phyloP scores from a whole-genome alignment of 2,888 invertebrate genomes.

The Mechanitis messenoides region DNA sequence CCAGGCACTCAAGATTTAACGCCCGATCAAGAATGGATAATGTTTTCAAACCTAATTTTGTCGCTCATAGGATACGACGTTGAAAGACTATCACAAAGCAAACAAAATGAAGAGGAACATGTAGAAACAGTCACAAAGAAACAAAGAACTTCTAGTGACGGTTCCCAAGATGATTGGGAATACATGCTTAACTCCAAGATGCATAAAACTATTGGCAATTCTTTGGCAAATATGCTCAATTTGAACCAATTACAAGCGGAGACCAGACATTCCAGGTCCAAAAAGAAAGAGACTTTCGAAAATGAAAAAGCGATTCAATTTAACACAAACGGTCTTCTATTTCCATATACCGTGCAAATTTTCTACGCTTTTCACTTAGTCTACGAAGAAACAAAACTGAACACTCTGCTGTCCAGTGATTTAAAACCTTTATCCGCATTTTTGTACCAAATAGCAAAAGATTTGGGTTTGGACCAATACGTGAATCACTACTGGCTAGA shows the following conservation, averaged over 20 bases:
- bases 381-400: slow-evolving; percentile 93
- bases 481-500: slow-evolving; percentile 90
- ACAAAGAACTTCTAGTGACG: slow-evolving; percentile 85
- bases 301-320: slow-evolving; percentile 63
- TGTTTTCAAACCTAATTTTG: slow-evolving; percentile 79
- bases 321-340: slow-evolving; percentile 81
- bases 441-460: slow-evolving; percentile 84
- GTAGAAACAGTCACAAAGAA: slow-evolving; percentile 82
- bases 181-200: slow-evolving; percentile 78
- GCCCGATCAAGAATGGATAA: slow-evolving; percentile 85
- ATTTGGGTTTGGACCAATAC: slow-evolving; percentile 83
- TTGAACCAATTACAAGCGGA: slow-evolving; percentile 38
- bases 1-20: slow-evolving; percentile 89
- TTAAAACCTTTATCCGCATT: slow-evolving; percentile 81
- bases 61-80: slow-evolving; percentile 85
- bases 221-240: slow-evolving; percentile 63
- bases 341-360: slow-evolving; percentile 83
- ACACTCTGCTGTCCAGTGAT: slow-evolving; percentile 81
- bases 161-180: slow-evolving; percentile 89
- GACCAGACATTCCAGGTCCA: slow-evolving; percentile 24
- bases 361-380: slow-evolving; percentile 90
- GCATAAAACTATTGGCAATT: slow-evolving; percentile 67
- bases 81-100: slow-evolving; percentile 71
- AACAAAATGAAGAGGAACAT: slow-evolving; percentile 59
- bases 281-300: slow-evolving; percentile 32